These are phyloP conservation scores for Tenthredo livida DNA, from an alignment of 2,888 invertebrate species.

Conservation along the genomic window DNA sequence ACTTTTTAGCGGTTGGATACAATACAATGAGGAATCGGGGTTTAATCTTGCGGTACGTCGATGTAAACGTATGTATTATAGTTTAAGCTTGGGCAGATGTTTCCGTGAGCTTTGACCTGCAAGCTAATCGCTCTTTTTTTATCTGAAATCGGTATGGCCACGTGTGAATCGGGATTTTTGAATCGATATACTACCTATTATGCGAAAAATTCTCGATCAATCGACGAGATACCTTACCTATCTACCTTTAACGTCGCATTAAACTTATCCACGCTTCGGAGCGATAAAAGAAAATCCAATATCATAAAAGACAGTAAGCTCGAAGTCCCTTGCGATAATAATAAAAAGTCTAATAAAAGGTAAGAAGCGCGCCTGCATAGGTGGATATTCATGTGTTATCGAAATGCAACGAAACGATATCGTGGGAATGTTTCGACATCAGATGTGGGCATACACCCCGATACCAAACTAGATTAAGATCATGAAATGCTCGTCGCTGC, in stretches of 20 bases:
- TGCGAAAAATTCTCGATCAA: background rate
- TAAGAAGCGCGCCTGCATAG: background rate
- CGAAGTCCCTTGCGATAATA: conserved; percentile 45
- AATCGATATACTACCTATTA: background rate
- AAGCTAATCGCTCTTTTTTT: background rate
- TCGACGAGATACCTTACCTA: background rate
- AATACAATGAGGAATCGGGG: background rate
- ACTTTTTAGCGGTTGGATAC: background rate
- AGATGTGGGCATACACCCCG: background rate
- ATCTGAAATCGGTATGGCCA: background rate
- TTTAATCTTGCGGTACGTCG: background rate
- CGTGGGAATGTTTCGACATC: background rate
- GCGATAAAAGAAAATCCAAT: conserved; percentile 51
- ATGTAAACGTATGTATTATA: background rate
- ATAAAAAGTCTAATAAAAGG: conserved; percentile 49
- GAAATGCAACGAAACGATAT: background rate
- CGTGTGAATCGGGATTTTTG: background rate
- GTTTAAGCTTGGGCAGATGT: background rate
- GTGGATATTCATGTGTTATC: background rate
- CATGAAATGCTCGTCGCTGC: too few species aligned
- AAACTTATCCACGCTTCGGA: conserved; percentile 38
- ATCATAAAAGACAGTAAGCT: conserved; percentile 47
- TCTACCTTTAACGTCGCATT: background rate
- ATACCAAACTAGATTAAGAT: background rate
- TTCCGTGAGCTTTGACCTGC: background rate